phyloP scores from a whole-genome alignment of 2,888 invertebrate species.

The Stomorhina lunata region DNA sequence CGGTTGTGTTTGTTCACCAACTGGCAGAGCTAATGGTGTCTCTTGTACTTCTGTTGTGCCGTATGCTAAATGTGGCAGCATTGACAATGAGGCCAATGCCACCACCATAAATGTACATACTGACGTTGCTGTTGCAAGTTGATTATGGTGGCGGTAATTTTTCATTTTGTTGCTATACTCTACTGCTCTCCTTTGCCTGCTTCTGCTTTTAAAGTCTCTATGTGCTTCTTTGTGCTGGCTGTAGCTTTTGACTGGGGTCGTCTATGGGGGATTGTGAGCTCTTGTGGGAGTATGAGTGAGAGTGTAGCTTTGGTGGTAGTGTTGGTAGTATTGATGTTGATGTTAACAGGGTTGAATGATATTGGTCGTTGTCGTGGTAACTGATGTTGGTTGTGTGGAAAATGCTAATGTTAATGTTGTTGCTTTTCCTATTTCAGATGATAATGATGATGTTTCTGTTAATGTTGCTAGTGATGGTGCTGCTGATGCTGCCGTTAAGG shows the following conservation, averaged over 20 bases:
- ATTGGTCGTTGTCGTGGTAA: conserved; percentile 18
- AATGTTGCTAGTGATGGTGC: background rate
- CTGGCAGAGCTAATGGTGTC: conserved; percentile 78
- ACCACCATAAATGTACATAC: conserved; percentile 71
- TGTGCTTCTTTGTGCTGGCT: conserved; percentile 20
- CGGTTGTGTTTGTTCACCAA: conserved; percentile 78
- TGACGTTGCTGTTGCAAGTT: conserved; percentile 49
- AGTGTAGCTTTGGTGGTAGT: background rate
- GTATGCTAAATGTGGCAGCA: conserved; percentile 72
- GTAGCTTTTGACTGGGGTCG: no score
- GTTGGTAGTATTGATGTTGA: background rate
- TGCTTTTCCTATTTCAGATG: conserved; percentile 19
- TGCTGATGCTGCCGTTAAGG: background rate
- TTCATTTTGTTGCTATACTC: conserved; percentile 60
- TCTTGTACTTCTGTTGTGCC: conserved; percentile 79
- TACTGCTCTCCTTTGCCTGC: background rate
- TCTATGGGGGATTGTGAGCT: conserved; percentile 37
- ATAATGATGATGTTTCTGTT: conserved; percentile 2
- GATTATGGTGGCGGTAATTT: conserved; percentile 64
- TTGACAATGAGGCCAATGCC: conserved; percentile 74
- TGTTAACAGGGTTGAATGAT: no score
- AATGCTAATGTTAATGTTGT: background rate
- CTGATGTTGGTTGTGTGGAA: background rate
- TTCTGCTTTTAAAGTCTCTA: background rate
- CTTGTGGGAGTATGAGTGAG: conserved; percentile 25